Percentiles rank a stretch among this genome's conserved stretches.
These are phyloP conservation scores for Chelmon rostratus DNA, from an alignment of 2,797 vertebrate genomes.

Conservation along the genomic window DNA sequence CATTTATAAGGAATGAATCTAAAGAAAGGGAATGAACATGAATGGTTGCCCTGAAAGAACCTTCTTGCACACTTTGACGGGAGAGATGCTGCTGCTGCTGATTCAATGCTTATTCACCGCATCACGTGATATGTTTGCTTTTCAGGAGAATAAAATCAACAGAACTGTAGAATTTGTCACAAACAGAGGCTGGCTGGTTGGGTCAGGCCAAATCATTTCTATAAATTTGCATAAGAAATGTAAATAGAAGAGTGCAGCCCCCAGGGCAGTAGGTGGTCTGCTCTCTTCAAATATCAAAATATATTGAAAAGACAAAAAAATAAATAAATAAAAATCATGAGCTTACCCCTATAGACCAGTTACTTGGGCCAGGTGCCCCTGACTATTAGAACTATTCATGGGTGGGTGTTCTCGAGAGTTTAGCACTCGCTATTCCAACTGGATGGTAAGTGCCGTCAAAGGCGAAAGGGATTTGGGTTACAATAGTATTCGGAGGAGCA, in stretches of 20 bases:
- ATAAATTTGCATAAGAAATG: conserved; percentile 18
- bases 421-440: neutral
- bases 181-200: neutral
- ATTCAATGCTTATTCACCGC: neutral
- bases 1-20: neutral
- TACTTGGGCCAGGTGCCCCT: neutral
- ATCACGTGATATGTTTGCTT: neutral
- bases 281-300: conserved; percentile 11
- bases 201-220: conserved; percentile 23
- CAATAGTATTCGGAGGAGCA: neutral
- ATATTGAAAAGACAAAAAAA: neutral
- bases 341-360: neutral
- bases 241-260: conserved; percentile 3
- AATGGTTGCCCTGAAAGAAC: neutral
- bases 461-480: neutral
- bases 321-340: neutral
- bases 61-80: neutral
- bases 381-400: neutral
- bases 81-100: neutral
- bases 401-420: neutral
- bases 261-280: neutral
- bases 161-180: neutral
- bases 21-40: neutral
- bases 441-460: neutral
- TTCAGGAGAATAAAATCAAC: conserved; percentile 12